These are phyloP conservation scores for Pachypanchax playfairii DNA, from an alignment of 2,113 vertebrate species.

Conservation along the genomic window DNA sequence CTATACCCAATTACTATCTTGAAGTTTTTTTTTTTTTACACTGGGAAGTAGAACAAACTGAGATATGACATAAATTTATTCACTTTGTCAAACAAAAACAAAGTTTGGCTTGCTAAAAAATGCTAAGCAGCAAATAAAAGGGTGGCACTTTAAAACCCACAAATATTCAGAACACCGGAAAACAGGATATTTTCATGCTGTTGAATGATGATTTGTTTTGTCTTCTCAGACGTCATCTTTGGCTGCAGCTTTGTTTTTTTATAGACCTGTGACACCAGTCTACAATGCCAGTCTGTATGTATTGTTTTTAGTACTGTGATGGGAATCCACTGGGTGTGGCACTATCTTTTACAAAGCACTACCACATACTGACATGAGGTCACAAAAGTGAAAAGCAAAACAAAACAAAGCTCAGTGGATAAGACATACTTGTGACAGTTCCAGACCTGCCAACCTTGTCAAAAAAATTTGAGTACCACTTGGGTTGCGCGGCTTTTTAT, in stretches of 20 bases:
- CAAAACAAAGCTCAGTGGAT: background rate
- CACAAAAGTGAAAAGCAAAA: too few relatives aligned
- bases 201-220: background rate
- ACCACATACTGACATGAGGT: too few relatives aligned
- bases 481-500: too few relatives aligned
- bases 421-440: background rate
- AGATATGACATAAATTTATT: background rate
- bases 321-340: slow-evolving; percentile 1
- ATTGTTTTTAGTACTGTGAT: background rate
- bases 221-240: background rate
- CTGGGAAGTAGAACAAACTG: too few relatives aligned
- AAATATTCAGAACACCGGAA: background rate
- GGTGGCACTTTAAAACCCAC: background rate
- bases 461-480: too few relatives aligned
- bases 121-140: background rate
- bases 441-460: too few relatives aligned
- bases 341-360: background rate
- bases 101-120: background rate
- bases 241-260: background rate
- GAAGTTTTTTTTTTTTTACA: too few relatives aligned
- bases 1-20: too few relatives aligned
- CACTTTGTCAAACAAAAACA: background rate
- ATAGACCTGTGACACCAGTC: background rate
- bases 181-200: background rate
- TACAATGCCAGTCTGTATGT: too few relatives aligned